Evolutionary conservation across 2,888 invertebrate species (phyloP).

Genomic region (Emesis furor): DNA sequence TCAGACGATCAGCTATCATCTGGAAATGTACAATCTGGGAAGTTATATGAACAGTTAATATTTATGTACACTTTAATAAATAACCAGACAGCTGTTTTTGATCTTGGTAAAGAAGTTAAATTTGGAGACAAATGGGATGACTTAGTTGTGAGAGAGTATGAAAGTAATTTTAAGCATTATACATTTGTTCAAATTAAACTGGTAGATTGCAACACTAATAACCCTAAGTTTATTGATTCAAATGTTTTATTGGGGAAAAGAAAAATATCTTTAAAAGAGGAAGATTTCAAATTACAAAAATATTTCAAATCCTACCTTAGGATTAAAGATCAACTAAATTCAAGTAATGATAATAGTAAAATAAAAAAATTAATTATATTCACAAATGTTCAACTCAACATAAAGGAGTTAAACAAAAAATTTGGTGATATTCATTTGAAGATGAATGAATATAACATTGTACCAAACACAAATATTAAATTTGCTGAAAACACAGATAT

Average conservation of each 20-base stretch:
- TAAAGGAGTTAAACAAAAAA: neutral
- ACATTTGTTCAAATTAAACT: slow-evolving; percentile 10
- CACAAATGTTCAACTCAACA: neutral
- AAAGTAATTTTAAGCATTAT: neutral
- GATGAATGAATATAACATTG: neutral
- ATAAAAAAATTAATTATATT: neutral
- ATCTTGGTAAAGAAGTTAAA: slow-evolving; percentile 16
- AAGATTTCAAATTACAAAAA: slow-evolving; percentile 6
- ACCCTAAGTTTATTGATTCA: neutral
- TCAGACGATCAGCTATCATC: neutral
- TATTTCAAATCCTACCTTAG: neutral
- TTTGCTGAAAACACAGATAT: neutral
- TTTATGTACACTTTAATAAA: slow-evolving; percentile 19
- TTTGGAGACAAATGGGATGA: slow-evolving; percentile 20
- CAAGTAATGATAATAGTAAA: neutral
- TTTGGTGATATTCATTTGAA: neutral
- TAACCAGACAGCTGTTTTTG: neutral
- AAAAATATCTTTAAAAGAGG: neutral
- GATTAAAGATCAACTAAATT: neutral
- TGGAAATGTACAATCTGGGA: neutral
- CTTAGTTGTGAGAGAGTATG: slow-evolving; percentile 1
- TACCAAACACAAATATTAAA: neutral
- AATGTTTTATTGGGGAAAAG: slow-evolving; percentile 1
- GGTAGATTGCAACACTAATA: neutral
- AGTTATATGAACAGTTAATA: slow-evolving; percentile 9